phyloP scores from a whole-genome alignment of 2,888 invertebrate genomes.

The Lepidocyrtoides sp. region DNA sequence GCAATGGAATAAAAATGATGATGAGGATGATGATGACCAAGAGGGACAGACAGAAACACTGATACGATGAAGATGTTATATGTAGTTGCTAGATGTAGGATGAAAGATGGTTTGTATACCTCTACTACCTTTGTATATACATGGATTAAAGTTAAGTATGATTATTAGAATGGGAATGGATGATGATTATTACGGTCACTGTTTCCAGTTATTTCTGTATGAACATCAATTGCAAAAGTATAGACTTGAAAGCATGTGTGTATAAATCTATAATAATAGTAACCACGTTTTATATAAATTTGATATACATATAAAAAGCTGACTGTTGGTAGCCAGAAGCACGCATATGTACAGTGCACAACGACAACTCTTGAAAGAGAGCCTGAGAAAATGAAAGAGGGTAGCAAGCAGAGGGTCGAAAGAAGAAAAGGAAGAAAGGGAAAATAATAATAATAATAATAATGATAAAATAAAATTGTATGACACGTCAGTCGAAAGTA shows the following conservation, averaged over 20 bases:
- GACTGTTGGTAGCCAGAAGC: slow-evolving; percentile 8
- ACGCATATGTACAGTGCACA: slow-evolving; percentile 59
- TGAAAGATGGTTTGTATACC: slow-evolving; percentile 14
- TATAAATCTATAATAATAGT: background rate
- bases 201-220: slow-evolving; percentile 35
- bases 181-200: slow-evolving; percentile 53
- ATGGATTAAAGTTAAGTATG: slow-evolving; percentile 8
- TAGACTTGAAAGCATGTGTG: too few relatives aligned
- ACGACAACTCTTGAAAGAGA: slow-evolving; percentile 56
- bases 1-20: slow-evolving; percentile 28
- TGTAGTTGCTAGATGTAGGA: too few relatives aligned
- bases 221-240: slow-evolving; percentile 6
- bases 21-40: background rate
- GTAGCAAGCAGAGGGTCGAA: background rate
- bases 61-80: background rate
- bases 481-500: background rate
- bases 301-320: background rate
- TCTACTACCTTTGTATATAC: background rate
- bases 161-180: slow-evolving; percentile 17
- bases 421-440: slow-evolving; percentile 9
- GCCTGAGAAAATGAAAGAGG: too few relatives aligned
- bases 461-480: slow-evolving; percentile 28
- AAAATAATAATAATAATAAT: slow-evolving; percentile 16
- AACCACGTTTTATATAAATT: background rate
- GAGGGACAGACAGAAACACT: background rate